Base-by-base conservation (phyloP, 2,888 invertebrate species). In the Minunthozetes semirufus region DNA sequence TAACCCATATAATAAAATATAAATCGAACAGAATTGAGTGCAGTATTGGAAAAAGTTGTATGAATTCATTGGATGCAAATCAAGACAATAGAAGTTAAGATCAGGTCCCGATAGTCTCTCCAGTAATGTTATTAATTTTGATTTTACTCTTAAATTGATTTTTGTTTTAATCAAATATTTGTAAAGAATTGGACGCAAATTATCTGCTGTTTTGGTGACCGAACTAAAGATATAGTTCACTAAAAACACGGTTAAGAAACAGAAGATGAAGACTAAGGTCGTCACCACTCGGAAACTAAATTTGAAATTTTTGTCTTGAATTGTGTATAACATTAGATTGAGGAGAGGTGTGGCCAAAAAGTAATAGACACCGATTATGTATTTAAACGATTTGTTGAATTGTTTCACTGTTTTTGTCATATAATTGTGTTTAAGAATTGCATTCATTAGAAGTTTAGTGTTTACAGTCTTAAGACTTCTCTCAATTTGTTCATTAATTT, bases 21-120 rank as follows among this genome's bases (percentile, higher is more conserved):
- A 63, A 27, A 17, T 2, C 48, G 53, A 77, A 73, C 19, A 76
- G 81, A 17, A 48, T n/a, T 48, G n/a, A 48, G 48, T 48, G 48
- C 13, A 17, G 19, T 53, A 53, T n/a, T n/a, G 17, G 19, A 4
- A 53, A 19, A 53, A 53, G n/a, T 53, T 19, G 19, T 53, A n/a
- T n/a, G 17, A n/a, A 53, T 53, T 53, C 53, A 53, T 53, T 53
- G 53, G 53, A 6, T n/a, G 19, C 19, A 53, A 53, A 19, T 53
- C 19, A 3, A n/a, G 19, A 19, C 53, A 53, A 53, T 53, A 53
- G 19, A 53, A 53, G n/a, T 19, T 19, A 8, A 53, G 13, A 3
- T 17, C 17, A 53, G 53, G 53, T 17, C 53, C 53, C n/a, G 53
- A n/a, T 19, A 53, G 53, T 8, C 53, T 17, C 19, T 53, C 53